These are phyloP conservation scores for Sycon ciliatum DNA, from an alignment of 37 sponge, comb jelly and placozoan genomes.

Conservation along the genomic window DNA sequence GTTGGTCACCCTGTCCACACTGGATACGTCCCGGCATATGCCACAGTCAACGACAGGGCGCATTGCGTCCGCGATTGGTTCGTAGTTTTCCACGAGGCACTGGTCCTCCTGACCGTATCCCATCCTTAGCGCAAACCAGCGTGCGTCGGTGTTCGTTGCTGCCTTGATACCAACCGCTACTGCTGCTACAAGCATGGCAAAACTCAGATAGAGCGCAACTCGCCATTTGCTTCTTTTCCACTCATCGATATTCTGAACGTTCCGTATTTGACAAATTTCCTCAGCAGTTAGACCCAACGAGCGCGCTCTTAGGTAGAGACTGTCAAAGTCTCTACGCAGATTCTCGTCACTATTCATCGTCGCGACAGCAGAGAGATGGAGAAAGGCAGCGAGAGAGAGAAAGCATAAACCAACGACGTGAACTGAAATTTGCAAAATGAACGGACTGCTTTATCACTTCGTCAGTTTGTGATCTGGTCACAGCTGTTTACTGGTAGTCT, in stretches of 20 bases:
- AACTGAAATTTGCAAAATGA: no score
- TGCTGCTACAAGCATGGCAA: not conserved
- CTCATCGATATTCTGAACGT: not conserved
- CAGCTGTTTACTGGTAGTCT: no score
- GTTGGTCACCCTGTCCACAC: conserved; percentile 12
- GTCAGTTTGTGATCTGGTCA: no score
- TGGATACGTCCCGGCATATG: not conserved
- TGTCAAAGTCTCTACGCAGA: no score
- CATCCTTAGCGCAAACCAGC: no score
- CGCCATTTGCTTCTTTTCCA: not conserved
- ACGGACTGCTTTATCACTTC: no score
- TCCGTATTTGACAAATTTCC: not conserved
- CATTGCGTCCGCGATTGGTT: not conserved
- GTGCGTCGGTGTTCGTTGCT: no score
- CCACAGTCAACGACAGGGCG: not conserved
- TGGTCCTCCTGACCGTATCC: not conserved
- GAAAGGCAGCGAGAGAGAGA: no score
- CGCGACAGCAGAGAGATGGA: no score
- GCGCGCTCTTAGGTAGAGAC: no score
- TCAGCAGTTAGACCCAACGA: not conserved
- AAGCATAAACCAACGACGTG: no score
- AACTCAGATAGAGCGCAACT: not conserved
- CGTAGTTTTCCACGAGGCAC: not conserved
- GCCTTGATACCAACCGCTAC: not conserved
- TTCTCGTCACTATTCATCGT: no score